These are phyloP conservation scores for Lordiphosa clarofinis DNA, from an alignment of 1,140 invertebrate species.

Conservation along the genomic window DNA sequence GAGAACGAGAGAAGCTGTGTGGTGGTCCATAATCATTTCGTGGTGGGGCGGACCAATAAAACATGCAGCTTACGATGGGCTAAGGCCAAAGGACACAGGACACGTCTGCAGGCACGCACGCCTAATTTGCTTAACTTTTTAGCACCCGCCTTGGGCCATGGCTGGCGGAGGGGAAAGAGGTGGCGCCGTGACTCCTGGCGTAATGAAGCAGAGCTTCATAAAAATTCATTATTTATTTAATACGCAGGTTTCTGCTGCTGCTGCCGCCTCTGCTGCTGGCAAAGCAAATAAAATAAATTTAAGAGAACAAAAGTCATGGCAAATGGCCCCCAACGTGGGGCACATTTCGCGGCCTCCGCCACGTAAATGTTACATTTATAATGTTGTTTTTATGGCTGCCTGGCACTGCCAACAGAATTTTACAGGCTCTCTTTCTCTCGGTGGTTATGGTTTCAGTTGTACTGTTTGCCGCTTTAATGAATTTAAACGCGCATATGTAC, in stretches of 20 bases:
- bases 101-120: conserved; percentile 59
- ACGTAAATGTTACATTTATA: conserved; percentile 75
- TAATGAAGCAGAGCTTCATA: conserved; percentile 76
- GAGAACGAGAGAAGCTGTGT: conserved; percentile 6
- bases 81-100: conserved; percentile 31
- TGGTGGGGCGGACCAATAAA: conserved; percentile 46
- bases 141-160: conserved; percentile 46
- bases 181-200: conserved; percentile 27
- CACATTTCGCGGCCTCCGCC: conserved; percentile 32
- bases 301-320: conserved; percentile 63
- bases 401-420: conserved; percentile 26
- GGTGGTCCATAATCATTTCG: conserved; percentile 22
- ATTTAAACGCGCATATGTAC: conserved; percentile 29
- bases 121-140: conserved; percentile 77
- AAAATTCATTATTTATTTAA: conserved; percentile 78
- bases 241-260: conserved; percentile 50
- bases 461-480: conserved; percentile 30
- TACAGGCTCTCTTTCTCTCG: conserved; percentile 10
- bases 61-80: conserved; percentile 65
- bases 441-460: neutral
- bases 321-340: conserved; percentile 17
- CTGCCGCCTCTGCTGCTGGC: conserved; percentile 6
- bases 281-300: conserved; percentile 75
- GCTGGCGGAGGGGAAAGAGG: neutral
- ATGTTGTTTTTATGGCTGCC: conserved; percentile 71